Conservation (phyloP, 2,888 invertebrate genomes). For the Lucinisca nassula region DNA sequence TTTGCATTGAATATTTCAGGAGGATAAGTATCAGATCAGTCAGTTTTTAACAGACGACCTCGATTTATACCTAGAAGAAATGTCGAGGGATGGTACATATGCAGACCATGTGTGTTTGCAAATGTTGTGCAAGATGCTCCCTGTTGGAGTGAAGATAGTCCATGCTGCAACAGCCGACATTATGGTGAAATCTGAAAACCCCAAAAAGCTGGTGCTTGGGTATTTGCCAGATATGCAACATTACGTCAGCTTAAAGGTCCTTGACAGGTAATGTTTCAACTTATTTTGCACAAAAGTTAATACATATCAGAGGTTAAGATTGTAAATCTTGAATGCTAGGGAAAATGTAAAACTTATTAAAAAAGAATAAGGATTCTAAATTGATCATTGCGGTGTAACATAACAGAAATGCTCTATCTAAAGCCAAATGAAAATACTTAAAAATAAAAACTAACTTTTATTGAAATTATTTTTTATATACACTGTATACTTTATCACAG, state of each 20-base stretch:
- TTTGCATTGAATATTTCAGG: slow-evolving; percentile 33
- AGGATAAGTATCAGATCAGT: slow-evolving; percentile 10
- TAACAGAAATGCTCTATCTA: not conserved
- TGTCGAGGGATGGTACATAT: slow-evolving; percentile 27
- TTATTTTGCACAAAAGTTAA: too few species aligned
- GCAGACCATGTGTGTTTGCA: slow-evolving; percentile 31
- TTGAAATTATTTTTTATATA: too few species aligned
- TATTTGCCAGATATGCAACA: slow-evolving; percentile 40
- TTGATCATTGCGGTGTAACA: too few species aligned
- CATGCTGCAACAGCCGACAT: slow-evolving; percentile 24
- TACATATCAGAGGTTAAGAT: too few species aligned
- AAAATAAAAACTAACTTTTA: too few species aligned
- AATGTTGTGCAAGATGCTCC: not conserved
- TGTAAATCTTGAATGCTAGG: too few species aligned
- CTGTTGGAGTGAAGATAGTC: slow-evolving; percentile 6
- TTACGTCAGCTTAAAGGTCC: slow-evolving; percentile 35
- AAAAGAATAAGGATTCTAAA: too few species aligned
- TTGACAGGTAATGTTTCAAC: slow-evolving; percentile 20
- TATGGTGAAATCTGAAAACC: not conserved
- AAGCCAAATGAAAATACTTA: too few species aligned
- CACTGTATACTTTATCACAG: too few species aligned
- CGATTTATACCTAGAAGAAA: slow-evolving; percentile 8
- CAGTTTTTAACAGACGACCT: slow-evolving; percentile 30
- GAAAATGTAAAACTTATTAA: too few species aligned
- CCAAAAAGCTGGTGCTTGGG: not conserved